Evolutionary conservation across 2,888 invertebrate genomes (phyloP).

Genomic region (Drosophila robusta): DNA sequence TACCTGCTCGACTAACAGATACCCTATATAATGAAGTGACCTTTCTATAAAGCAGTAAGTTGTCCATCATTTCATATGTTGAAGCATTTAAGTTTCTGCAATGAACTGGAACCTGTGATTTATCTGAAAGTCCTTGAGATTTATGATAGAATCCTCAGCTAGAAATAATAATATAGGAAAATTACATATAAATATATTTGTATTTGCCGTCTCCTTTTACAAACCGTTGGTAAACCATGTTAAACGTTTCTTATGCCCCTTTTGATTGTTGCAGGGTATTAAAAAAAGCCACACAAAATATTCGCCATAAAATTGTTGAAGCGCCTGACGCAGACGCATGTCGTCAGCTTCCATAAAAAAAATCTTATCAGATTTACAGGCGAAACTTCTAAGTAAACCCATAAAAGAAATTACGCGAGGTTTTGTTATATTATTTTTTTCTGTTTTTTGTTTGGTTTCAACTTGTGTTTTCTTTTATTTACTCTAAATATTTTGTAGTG

Average conservation of each 20-base stretch:
- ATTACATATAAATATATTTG: no score
- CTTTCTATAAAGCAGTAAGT: background rate
- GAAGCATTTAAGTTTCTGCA: no score
- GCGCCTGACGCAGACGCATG: conserved; percentile 55
- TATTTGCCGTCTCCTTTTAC: background rate
- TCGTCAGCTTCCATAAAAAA: conserved; percentile 77
- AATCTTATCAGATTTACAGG: conserved; percentile 74
- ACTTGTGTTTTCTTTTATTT: conserved; percentile 69
- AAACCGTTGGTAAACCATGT: rapidly evolving
- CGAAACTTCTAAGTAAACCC: conserved; percentile 74
- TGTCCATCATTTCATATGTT: no score
- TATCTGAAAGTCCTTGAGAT: no score
- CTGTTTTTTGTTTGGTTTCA: conserved; percentile 49
- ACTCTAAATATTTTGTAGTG: conserved; percentile 63
- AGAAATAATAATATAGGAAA: no score
- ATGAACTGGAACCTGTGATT: no score
- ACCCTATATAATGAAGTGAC: background rate
- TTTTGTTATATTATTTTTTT: conserved; percentile 31
- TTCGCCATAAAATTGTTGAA: conserved; percentile 81
- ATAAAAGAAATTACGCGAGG: conserved; percentile 67
- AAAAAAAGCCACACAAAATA: conserved; percentile 66
- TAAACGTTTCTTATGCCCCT: background rate
- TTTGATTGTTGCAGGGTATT: conserved; percentile 31
- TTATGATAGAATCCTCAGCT: no score
- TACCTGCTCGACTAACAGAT: background rate